These are phyloP conservation scores for Pterocles burchelli DNA, from an alignment of 2,113 vertebrate genomes.

Conservation along the genomic window DNA sequence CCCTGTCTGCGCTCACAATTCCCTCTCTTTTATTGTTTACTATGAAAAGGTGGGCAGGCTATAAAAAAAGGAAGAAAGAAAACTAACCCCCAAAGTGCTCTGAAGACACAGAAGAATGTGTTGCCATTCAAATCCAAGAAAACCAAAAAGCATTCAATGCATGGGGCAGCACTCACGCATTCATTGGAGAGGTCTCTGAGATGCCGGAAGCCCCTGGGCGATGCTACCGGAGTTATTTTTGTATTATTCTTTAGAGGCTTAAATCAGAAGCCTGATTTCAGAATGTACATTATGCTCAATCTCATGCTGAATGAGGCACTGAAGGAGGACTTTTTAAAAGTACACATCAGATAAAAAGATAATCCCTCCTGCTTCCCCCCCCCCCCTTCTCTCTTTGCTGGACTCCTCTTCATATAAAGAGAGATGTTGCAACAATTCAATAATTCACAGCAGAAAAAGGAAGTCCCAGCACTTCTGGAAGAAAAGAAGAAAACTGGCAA, in stretches of 20 bases:
- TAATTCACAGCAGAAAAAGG: background rate
- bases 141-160: background rate
- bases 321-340: background rate
- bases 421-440: background rate
- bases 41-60: background rate
- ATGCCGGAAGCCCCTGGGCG: background rate
- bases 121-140: too few relatives aligned
- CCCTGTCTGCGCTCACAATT: accelerated
- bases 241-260: background rate
- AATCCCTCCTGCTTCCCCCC: background rate
- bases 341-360: background rate
- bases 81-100: background rate
- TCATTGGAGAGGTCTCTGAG: background rate
- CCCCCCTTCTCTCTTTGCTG: background rate
- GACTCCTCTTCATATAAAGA: background rate
- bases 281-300: background rate
- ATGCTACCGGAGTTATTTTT: background rate
- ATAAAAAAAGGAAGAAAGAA: background rate
- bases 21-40: background rate
- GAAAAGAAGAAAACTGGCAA: background rate
- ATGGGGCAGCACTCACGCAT: background rate
- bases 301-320: background rate
- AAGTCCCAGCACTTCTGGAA: background rate
- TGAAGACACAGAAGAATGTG: accelerated
- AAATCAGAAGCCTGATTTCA: background rate